Conservation (phyloP, 2,888 invertebrate genomes). For the Amblyjoppa fuscipennis region DNA sequence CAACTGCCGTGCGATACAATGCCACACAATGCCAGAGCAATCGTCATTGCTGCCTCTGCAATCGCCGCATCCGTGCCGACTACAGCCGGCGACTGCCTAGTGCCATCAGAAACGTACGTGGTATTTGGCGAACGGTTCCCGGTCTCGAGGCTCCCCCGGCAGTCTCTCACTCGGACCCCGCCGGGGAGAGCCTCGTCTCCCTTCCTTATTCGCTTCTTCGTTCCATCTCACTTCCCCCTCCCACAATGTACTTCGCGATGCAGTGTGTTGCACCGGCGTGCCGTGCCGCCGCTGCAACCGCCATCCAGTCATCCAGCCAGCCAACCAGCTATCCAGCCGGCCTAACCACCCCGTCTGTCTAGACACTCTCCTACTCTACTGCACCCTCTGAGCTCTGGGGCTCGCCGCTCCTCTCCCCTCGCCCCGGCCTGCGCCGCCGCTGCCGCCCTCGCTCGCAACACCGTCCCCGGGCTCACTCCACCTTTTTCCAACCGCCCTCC, state of each 20-base stretch:
- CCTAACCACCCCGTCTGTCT: constrained; percentile 82
- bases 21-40: not conserved
- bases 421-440: constrained; percentile 25
- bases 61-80: constrained; percentile 13
- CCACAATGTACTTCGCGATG: constrained; percentile 62
- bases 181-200: constrained; percentile 64
- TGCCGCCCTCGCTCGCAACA: constrained; percentile 63
- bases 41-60: not conserved
- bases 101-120: constrained; percentile 7
- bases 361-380: constrained; percentile 84
- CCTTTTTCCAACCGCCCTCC: constrained; percentile 49
- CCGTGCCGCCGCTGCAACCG: constrained; percentile 72
- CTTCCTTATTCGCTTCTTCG: constrained; percentile 44
- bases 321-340: constrained; percentile 73
- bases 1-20: not conserved
- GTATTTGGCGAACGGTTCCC: constrained; percentile 11
- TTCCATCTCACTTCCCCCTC: constrained; percentile 44
- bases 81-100: not conserved
- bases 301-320: constrained; percentile 75
- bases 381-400: constrained; percentile 79
- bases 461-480: constrained; percentile 37
- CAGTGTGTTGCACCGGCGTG: constrained; percentile 65
- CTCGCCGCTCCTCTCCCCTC: constrained; percentile 63
- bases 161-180: constrained; percentile 47
- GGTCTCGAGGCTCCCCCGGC: constrained; percentile 7